phyloP scores from a whole-genome alignment of 2,888 invertebrate species.

The Epistrophe eligans region DNA sequence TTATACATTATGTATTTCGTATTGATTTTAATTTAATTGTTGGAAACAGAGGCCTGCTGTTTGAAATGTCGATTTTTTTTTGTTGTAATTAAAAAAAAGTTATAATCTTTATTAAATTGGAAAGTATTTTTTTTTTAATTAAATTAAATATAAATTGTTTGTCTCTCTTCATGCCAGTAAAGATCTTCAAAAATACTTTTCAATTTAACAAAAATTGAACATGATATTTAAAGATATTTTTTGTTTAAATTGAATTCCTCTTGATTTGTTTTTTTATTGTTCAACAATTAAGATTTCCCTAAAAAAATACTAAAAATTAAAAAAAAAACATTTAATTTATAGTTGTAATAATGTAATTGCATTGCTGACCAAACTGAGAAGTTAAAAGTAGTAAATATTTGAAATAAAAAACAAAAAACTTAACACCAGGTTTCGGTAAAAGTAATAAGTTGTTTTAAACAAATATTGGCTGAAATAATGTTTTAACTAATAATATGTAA shows the following conservation, averaged over 20 bases:
- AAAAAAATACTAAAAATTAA: slow-evolving; percentile 56
- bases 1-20: slow-evolving; percentile 31
- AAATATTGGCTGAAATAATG: slow-evolving; percentile 11
- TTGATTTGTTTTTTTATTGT: slow-evolving; percentile 24
- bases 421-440: slow-evolving; percentile 25
- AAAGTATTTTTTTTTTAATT: slow-evolving; percentile 34
- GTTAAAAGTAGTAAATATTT: slow-evolving; percentile 22
- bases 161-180: slow-evolving; percentile 52
- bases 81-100: slow-evolving; percentile 5
- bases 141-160: slow-evolving; percentile 6
- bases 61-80: neutral
- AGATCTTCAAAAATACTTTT: slow-evolving; percentile 45
- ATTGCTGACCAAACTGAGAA: slow-evolving; percentile 30
- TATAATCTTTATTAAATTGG: slow-evolving; percentile 62
- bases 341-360: slow-evolving; percentile 13
- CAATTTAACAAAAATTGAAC: slow-evolving; percentile 71
- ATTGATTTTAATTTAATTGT: slow-evolving; percentile 7
- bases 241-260: slow-evolving; percentile 3
- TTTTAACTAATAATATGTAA: slow-evolving; percentile 18
- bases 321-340: neutral
- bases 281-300: slow-evolving; percentile 39
- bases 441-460: neutral
- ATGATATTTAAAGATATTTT: slow-evolving; percentile 24
- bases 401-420: slow-evolving; percentile 25
- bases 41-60: slow-evolving; percentile 55